Percentiles rank a stretch among this genome's conserved stretches.
phyloP scores from a whole-genome alignment of 2,888 invertebrate genomes.

The Hololepta plana region DNA sequence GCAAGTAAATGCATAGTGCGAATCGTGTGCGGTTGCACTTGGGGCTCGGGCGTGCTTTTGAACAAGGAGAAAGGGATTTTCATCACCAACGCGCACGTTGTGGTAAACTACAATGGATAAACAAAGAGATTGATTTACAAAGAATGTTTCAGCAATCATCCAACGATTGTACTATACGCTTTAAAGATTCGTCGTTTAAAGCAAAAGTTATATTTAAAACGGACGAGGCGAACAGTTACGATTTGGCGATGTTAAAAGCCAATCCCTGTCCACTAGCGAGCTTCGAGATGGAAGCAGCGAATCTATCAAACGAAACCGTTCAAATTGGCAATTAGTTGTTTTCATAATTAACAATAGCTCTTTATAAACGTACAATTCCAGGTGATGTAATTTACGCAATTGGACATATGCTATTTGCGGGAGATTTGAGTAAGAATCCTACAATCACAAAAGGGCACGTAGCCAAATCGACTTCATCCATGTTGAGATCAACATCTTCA shows the following conservation, averaged over 20 bases:
- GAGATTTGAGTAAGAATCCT: slow-evolving; percentile 4
- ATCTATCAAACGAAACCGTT: too few species aligned
- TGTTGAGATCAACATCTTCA: slow-evolving; percentile 8
- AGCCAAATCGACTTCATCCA: slow-evolving; percentile 4
- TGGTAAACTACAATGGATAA: slow-evolving; percentile 33
- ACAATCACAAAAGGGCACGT: slow-evolving; percentile 7
- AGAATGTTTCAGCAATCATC: too few species aligned
- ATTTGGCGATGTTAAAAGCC: slow-evolving; percentile 30
- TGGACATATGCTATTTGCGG: slow-evolving; percentile 35
- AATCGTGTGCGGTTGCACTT: slow-evolving; percentile 35
- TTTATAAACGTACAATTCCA: too few species aligned
- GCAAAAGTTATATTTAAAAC: slow-evolving; percentile 32
- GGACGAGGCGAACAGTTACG: slow-evolving; percentile 29
- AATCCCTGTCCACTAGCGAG: too few species aligned
- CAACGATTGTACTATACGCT: too few species aligned
- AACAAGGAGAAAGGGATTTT: slow-evolving; percentile 29
- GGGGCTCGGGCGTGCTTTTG: slow-evolving; percentile 40
- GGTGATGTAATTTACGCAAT: slow-evolving; percentile 37
- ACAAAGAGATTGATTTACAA: too few species aligned
- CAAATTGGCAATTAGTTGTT: too few species aligned
- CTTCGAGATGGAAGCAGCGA: too few species aligned
- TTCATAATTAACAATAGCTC: too few species aligned
- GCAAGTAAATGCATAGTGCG: slow-evolving; percentile 33
- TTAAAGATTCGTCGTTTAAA: too few species aligned
- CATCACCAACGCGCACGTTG: slow-evolving; percentile 41